Evolutionary conservation across 1,140 invertebrate species (phyloP).

Genomic region (Maniola jurtina): DNA sequence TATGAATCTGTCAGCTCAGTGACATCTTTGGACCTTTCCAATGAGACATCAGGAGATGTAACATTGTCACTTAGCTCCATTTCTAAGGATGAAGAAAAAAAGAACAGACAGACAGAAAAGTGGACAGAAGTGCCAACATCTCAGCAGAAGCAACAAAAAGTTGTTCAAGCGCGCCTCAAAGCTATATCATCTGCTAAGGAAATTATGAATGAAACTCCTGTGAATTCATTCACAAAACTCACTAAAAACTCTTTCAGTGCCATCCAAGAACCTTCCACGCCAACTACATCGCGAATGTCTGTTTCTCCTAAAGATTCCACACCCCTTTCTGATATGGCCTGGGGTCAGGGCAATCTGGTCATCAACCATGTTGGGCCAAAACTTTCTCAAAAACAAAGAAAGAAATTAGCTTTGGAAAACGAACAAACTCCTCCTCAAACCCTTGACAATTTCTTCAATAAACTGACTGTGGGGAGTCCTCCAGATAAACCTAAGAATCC

Average conservation of each 20-base stretch:
- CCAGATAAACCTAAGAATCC: conserved; percentile 63
- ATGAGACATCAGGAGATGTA: conserved; percentile 64
- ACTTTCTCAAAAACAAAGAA: conserved; percentile 82
- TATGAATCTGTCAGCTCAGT: conserved; percentile 75
- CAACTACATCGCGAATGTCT: conserved; percentile 57
- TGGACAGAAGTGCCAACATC: conserved; percentile 73
- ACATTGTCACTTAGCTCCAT: conserved; percentile 69
- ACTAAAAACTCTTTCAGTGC: conserved; percentile 54
- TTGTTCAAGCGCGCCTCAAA: conserved; percentile 75
- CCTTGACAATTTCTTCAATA: conserved; percentile 59
- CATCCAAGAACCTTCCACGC: conserved; percentile 42
- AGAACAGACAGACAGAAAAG: conserved; percentile 42
- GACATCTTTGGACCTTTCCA: conserved; percentile 65
- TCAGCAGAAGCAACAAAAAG: conserved; percentile 69
- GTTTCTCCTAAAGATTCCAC: conserved; percentile 56
- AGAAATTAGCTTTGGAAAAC: conserved; percentile 70
- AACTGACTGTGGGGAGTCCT: conserved; percentile 51
- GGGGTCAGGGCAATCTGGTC: conserved; percentile 52
- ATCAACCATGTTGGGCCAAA: conserved; percentile 75
- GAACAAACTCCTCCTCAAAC: conserved; percentile 45
- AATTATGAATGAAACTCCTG: conserved; percentile 59
- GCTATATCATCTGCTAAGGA: conserved; percentile 73
- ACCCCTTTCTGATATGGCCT: conserved; percentile 17
- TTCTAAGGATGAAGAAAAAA: conserved; percentile 55
- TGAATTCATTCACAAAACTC: conserved; percentile 64